phyloP scores from a whole-genome alignment of 2,888 invertebrate species.

The Drosophila emarginata region DNA sequence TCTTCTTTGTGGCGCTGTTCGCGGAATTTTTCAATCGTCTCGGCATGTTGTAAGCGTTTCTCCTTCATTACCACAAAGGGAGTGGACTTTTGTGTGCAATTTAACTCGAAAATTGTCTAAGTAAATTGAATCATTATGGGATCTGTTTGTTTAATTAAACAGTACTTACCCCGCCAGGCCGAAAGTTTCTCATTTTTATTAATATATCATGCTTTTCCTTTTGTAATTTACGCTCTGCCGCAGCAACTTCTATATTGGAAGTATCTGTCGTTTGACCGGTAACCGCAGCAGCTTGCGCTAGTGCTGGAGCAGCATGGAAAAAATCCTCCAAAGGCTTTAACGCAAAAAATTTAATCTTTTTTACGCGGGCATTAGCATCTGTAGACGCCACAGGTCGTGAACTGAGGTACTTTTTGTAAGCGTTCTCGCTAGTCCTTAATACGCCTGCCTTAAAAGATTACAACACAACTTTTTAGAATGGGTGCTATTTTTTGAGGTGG shows the following conservation, averaged over 20 bases:
- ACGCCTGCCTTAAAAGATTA: constrained; percentile 84
- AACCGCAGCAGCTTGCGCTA: constrained; percentile 82
- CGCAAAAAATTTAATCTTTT: constrained; percentile 88
- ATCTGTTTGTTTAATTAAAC: not conserved
- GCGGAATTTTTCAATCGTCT: constrained; percentile 83
- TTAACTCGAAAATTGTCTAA: constrained; percentile 94
- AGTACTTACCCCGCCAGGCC: constrained; percentile 79
- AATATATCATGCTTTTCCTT: constrained; percentile 80
- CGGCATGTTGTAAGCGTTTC: constrained; percentile 89
- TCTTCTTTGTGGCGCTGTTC: constrained; percentile 79
- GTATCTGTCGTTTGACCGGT: constrained; percentile 84
- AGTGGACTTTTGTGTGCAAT: constrained; percentile 89
- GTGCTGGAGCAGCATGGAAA: constrained; percentile 67
- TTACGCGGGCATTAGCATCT: constrained; percentile 94
- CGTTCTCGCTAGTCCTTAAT: constrained; percentile 91
- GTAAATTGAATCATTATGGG: not conserved
- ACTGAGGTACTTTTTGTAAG: constrained; percentile 93
- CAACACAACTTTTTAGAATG: not conserved
- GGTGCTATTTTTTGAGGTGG: too few species aligned
- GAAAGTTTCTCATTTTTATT: constrained; percentile 79
- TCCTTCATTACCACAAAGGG: constrained; percentile 93
- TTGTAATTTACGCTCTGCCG: constrained; percentile 73
- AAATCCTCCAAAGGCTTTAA: constrained; percentile 80
- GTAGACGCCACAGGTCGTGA: constrained; percentile 94
- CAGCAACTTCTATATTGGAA: constrained; percentile 65